These are phyloP conservation scores for Melanotaenia duboulayi DNA, from an alignment of 2,113 vertebrate genomes.

Conservation along the genomic window DNA sequence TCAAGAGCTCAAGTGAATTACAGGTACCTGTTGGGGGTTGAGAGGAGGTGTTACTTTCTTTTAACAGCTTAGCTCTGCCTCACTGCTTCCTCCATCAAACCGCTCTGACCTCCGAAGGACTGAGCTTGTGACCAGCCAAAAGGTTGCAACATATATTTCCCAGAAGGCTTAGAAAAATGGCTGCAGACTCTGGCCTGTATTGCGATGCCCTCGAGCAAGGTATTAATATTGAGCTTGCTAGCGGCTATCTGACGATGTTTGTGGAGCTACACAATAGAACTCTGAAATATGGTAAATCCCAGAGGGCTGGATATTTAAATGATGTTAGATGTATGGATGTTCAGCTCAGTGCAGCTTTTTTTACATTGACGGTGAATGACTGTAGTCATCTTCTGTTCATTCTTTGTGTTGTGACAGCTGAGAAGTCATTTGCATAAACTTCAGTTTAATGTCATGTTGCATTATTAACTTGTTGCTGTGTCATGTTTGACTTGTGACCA, in stretches of 20 bases:
- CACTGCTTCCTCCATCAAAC: slow-evolving; percentile 45
- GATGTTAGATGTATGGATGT: too few species aligned
- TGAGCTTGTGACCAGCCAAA: slow-evolving; percentile 20
- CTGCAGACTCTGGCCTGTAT: neutral
- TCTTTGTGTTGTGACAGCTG: slow-evolving; percentile 11
- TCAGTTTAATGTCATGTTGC: neutral
- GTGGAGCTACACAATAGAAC: neutral
- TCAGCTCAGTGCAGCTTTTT: slow-evolving; percentile 1
- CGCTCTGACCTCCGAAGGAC: slow-evolving; percentile 16
- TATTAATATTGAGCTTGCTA: neutral
- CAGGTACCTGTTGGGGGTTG: slow-evolving; percentile 17
- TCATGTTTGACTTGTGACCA: slow-evolving; percentile 22
- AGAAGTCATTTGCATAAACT: slow-evolving; percentile 23
- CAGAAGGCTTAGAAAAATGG: slow-evolving; percentile 27
- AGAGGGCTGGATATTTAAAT: neutral
- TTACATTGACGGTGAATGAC: too few species aligned
- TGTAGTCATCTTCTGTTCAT: slow-evolving; percentile 8
- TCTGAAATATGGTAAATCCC: neutral
- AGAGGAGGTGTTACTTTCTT: slow-evolving; percentile 39
- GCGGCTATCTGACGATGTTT: neutral
- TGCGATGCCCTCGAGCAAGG: slow-evolving; percentile 12
- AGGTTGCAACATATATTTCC: slow-evolving; percentile 31
- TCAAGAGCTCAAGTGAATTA: slow-evolving; percentile 68
- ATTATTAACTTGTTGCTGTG: slow-evolving; percentile 4
- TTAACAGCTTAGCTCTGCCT: slow-evolving; percentile 60